Base-by-base conservation (phyloP, 2,797 vertebrate genomes). In the Novumbra hubbsi region DNA sequence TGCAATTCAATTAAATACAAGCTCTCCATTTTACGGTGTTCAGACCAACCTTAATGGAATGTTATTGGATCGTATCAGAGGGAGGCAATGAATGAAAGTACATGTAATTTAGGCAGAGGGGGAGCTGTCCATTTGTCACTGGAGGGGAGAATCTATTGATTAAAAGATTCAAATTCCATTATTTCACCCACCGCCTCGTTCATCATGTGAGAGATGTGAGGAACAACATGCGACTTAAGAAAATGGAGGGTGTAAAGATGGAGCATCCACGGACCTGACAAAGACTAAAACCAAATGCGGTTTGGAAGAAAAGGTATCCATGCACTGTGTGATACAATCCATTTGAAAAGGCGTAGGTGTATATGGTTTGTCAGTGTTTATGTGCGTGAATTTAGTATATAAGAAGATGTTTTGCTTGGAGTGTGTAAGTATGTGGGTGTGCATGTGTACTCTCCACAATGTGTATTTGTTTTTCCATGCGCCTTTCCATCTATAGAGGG, bases 161-260 rank as follows among this genome's bases (percentile, higher is more conserved):
- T 90, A 88, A 80, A 84, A 74, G 83, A 91, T 90, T 92, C 89
- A 91, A 88, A 91, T 91, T 86, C 88, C 85, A 92, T 92, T 91
- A 90, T 67, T 76, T 90, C 88, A 82, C 72, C 70, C 78, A 77
- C 73, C 73, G 16, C 69, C 86, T 87, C 89, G 83, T 91, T 87
- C 86, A 90, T 92, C 89, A 92, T 82, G 63, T 68, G 62, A 80
- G 73, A 60, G 72, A 85, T 87, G 86, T 73, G 48, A 78, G 83
- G 78, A 84, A 77, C 74, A 82, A 85, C 80, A 74, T 62, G 80
- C 71, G 81, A 64, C 81, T 87, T 77, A 81, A 79, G 79, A 81
- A 81, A 77, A 70, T 71, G 79, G 82, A 76, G 76, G 70, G 77
- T 62, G 28, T 32, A 64, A 17, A 55, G 71, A 75, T 74, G 74